Base-by-base conservation (phyloP, 2,888 invertebrate genomes). In the Synergus umbraculus region DNA sequence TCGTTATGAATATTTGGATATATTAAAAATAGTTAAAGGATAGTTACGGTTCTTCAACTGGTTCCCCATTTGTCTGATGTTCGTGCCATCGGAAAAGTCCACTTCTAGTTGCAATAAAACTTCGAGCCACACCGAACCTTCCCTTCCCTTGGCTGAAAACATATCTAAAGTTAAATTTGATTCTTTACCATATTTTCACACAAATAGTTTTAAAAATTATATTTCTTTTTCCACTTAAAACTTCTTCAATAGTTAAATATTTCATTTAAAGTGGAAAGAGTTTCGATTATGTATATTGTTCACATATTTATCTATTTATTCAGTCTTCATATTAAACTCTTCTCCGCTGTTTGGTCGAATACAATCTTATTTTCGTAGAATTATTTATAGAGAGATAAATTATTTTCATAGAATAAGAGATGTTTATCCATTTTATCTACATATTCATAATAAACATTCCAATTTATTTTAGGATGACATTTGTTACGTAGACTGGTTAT, bases 21-120 rank as follows among this genome's bases (percentile, higher is more conserved):
- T 7, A 37, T 37, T 37, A 37, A 37, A 37, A 37, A 37, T 37
- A 37, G 37, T 69, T 69, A 65, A 41, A 76, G 41, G 63, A 76
- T 73, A 93, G 94, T 94, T 93, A 97, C 96, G 95, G 95, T 92
- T 96, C 96, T 76, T 94, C 93, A 7, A 94, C 93, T 85, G 95
- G 94, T 0, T 94, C 93, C 7, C 93, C 91, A 76, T 91, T 92
- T 82, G 93, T 93, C 66, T 93, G 93, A 88, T 96, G 96, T 90
- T 97, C 97, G 49, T 96, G 96, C 97, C 98, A 98, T 87, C 97
- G 95, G 65, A 98, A 94, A 0, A 98, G 94, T 60, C 98, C 98
- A 89, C 97, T 97, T 86, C 98, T 94, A 0, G 98, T 98, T 1
- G 98, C 97, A 87, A 98, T 96, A 93, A 98, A 98, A 9, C 97